These are phyloP conservation scores for Piprites chloris DNA, from an alignment of 2,113 vertebrate species.

Conservation along the genomic window DNA sequence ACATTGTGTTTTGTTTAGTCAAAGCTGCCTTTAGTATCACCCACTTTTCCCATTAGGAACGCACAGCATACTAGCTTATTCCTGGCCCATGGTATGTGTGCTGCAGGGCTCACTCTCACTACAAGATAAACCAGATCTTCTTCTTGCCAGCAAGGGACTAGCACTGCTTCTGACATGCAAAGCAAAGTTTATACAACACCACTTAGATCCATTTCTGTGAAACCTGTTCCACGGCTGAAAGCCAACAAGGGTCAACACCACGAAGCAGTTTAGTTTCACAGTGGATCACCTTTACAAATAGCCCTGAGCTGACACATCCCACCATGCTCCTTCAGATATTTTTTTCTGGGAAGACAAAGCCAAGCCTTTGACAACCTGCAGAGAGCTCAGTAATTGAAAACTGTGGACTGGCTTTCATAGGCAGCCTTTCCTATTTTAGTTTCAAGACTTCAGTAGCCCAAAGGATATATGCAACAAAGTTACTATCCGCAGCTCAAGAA, in stretches of 20 bases:
- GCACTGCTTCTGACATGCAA: accelerated
- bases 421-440: neutral
- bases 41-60: neutral
- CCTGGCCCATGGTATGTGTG: neutral
- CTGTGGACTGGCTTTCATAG: neutral
- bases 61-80: neutral
- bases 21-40: neutral
- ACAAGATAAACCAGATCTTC: neutral
- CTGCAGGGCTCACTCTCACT: neutral
- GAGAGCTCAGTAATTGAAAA: neutral
- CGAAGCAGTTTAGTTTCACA: neutral
- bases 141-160: neutral
- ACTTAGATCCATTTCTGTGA: neutral
- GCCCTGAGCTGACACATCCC: neutral
- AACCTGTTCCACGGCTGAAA: neutral
- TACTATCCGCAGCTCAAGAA: neutral
- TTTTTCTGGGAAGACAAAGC: neutral
- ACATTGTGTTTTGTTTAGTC: neutral
- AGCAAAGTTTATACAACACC: neutral
- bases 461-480: neutral
- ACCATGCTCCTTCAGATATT: neutral
- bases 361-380: neutral
- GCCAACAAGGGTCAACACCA: neutral
- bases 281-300: neutral
- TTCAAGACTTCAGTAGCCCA: neutral